Evolutionary conservation across 2,888 invertebrate genomes (phyloP).

Genomic region (Diplazon laetatorius): DNA sequence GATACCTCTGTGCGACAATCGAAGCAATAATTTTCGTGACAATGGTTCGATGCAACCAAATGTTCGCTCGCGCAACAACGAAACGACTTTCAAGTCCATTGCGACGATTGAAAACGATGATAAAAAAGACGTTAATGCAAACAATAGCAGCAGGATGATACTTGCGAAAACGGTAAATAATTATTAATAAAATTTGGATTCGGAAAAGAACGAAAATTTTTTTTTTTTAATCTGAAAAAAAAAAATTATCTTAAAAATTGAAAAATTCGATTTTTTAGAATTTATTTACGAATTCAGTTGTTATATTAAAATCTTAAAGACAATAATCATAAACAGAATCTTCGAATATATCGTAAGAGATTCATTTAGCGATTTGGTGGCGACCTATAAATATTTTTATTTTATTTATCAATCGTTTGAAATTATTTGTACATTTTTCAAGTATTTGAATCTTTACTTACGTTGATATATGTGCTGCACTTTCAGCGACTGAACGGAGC

Average conservation of each 20-base stretch:
- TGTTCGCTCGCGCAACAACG: too few relatives aligned
- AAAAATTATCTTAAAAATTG: too few relatives aligned
- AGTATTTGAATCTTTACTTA: too few relatives aligned
- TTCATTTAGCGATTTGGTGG: too few relatives aligned
- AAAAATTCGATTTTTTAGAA: too few relatives aligned
- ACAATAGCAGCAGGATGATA: slow-evolving; percentile 64
- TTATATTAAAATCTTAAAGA: too few relatives aligned
- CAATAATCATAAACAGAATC: too few relatives aligned
- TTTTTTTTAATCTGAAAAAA: not conserved
- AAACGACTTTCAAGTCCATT: slow-evolving; percentile 67
- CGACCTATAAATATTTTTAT: not conserved
- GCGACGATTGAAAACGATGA: slow-evolving; percentile 55
- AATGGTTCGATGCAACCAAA: slow-evolving; percentile 62
- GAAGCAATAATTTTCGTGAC: slow-evolving; percentile 55
- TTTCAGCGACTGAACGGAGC: slow-evolving; percentile 78
- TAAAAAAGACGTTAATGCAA: slow-evolving; percentile 51
- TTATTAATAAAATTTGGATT: not conserved
- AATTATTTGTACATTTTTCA: too few relatives aligned
- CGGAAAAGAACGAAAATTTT: not conserved
- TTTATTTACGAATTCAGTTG: too few relatives aligned
- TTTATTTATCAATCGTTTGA: not conserved
- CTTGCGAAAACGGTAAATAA: slow-evolving; percentile 79
- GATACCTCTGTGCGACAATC: slow-evolving; percentile 72
- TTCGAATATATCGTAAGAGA: too few relatives aligned
- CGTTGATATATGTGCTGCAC: too few relatives aligned